A percentile compares a stretch with the other conserved stretches of the same genome.
These are phyloP conservation scores for Hirudinaria manillensis DNA, from an alignment of 2,888 invertebrate species.

Conservation along the genomic window DNA sequence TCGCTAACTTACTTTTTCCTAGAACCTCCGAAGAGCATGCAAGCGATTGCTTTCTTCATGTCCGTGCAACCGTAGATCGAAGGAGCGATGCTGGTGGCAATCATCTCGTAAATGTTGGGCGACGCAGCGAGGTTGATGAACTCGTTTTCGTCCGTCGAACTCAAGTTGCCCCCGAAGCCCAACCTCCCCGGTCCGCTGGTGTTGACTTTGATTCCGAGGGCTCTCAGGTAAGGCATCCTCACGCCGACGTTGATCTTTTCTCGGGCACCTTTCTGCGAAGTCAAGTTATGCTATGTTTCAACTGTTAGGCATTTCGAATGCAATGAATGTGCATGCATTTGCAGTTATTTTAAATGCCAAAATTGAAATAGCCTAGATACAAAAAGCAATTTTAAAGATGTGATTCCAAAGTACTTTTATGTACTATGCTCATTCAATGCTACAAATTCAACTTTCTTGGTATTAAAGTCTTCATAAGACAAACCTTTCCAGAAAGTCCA, in stretches of 20 bases:
- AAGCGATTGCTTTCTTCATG: conserved; percentile 93
- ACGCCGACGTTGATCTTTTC: conserved; percentile 70
- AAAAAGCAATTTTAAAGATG: too few relatives aligned
- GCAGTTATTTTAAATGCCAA: not conserved
- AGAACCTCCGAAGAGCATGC: conserved; percentile 84
- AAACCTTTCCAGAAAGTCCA: not conserved
- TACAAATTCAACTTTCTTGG: too few relatives aligned
- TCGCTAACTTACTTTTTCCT: conserved; percentile 54
- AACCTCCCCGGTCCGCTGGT: conserved; percentile 56
- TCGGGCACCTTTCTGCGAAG: conserved; percentile 53
- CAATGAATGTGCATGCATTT: not conserved
- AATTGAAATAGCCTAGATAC: too few relatives aligned
- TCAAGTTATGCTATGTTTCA: too few relatives aligned
- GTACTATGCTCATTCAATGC: too few relatives aligned
- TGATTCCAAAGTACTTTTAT: too few relatives aligned
- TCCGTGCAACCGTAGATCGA: conserved; percentile 89
- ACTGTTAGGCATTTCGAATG: not conserved
- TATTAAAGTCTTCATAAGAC: too few relatives aligned
- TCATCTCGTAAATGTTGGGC: conserved; percentile 78
- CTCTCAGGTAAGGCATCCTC: conserved; percentile 84
- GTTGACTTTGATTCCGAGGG: conserved; percentile 83
- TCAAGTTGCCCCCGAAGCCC: conserved; percentile 47
- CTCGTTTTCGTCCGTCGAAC: conserved; percentile 69
- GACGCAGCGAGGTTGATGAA: conserved; percentile 77
- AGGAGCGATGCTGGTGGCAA: conserved; percentile 86